Evolutionary conservation across 2,113 vertebrate genomes (phyloP).

Genomic region (Ophthalmolycus amberensis): DNA sequence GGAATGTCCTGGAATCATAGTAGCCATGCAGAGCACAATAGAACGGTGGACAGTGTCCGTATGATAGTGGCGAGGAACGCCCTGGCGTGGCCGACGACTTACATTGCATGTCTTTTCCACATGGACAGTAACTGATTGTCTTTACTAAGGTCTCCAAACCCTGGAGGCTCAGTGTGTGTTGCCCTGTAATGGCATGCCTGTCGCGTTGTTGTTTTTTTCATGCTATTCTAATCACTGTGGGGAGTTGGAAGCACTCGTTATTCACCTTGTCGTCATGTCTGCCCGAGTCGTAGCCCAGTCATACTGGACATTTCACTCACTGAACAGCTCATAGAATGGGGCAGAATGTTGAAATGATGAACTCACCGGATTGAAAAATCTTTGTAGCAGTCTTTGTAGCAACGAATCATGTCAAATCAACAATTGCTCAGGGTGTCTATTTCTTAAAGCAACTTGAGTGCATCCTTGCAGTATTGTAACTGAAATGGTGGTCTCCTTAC

Average conservation of each 20-base stretch:
- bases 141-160: constrained; percentile 38
- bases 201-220: constrained; percentile 38
- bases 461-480: not conserved
- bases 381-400: not conserved
- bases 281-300: not conserved
- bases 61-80: constrained; percentile 6
- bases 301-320: not conserved
- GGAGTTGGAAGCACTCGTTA: constrained; percentile 21
- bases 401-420: not conserved
- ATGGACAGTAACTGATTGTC: constrained; percentile 53
- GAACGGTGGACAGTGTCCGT: not conserved
- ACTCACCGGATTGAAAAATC: constrained; percentile 17
- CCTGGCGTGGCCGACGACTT: constrained; percentile 42
- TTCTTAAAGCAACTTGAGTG: not conserved
- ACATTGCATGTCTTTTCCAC: constrained; percentile 66
- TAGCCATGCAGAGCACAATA: constrained; percentile 44
- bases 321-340: not conserved
- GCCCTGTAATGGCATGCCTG: constrained; percentile 61
- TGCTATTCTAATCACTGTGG: constrained; percentile 60
- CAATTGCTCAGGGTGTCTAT: not conserved
- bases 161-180: constrained; percentile 47
- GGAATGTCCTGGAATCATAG: constrained; percentile 45
- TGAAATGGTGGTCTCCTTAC: not conserved
- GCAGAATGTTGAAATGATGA: not conserved
- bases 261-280: not conserved